A percentile compares a stretch with the other conserved stretches of the same genome.
Evolutionary conservation across 2,797 vertebrate species (phyloP).

Genomic region (Sphenopsis melanotis): DNA sequence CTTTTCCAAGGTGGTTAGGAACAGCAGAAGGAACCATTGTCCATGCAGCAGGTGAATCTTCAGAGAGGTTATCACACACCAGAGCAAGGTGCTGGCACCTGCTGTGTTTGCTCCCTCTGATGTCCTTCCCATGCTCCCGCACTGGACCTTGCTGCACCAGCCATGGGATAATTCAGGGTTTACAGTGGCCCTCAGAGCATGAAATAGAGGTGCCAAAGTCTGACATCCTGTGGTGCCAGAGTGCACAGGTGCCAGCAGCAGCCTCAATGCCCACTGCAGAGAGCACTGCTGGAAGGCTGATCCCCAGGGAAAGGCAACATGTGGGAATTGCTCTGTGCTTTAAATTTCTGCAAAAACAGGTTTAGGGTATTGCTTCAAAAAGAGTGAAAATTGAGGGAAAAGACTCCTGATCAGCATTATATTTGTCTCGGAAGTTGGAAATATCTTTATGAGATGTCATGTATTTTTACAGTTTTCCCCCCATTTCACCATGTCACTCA

Average conservation of each 20-base stretch:
- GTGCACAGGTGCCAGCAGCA: background rate
- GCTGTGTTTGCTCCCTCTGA: background rate
- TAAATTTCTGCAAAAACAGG: background rate
- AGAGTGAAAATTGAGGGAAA: background rate
- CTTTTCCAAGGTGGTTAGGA: background rate
- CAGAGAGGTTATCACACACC: background rate
- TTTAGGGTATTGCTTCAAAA: background rate
- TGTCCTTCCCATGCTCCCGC: background rate
- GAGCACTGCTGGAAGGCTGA: too few relatives aligned
- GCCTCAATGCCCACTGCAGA: background rate
- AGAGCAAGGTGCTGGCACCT: background rate
- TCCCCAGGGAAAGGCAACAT: background rate
- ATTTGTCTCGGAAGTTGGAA: background rate
- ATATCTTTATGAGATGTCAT: background rate
- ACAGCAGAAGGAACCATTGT: background rate
- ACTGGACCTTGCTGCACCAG: background rate
- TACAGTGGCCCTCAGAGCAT: background rate
- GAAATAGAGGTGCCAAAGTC: background rate
- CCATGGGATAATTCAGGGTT: background rate
- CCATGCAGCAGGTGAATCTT: background rate
- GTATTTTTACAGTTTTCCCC: background rate
- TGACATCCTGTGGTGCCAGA: accelerated
- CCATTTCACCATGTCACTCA: background rate
- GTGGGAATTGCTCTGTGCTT: background rate
- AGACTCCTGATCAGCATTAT: background rate